These are phyloP conservation scores for Pseudochromis fuscus DNA, from an alignment of 2,797 vertebrate species.

Conservation along the genomic window DNA sequence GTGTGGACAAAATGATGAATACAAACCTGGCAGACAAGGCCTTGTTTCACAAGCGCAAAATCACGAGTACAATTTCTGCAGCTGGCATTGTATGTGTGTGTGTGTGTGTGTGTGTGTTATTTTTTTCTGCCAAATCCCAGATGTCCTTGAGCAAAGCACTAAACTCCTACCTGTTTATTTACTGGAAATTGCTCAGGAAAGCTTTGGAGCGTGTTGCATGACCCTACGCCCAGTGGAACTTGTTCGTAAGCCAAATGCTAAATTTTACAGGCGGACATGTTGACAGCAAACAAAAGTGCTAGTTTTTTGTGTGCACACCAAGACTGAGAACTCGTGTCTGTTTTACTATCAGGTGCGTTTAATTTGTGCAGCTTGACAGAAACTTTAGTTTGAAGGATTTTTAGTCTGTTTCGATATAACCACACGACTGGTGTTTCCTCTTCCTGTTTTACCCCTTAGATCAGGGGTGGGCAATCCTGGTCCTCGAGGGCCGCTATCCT, in stretches of 20 bases:
- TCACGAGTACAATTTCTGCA: constrained; percentile 12
- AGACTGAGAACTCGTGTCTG: neutral
- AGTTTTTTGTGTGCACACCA: neutral
- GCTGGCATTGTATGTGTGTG: neutral
- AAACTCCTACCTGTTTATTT: constrained; percentile 43
- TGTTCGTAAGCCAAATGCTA: constrained; percentile 18
- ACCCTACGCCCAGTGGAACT: neutral
- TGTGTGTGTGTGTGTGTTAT: too few species aligned
- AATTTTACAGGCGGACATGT: constrained; percentile 12
- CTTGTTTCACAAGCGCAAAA: constrained; percentile 18
- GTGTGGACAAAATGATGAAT: constrained; percentile 12
- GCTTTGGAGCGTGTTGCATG: constrained; percentile 15
- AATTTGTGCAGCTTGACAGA: neutral
- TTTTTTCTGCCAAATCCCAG: constrained; percentile 15
- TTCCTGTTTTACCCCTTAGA: too few species aligned
- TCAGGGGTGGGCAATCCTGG: too few species aligned
- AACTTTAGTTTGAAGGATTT: neutral
- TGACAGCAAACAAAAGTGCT: neutral
- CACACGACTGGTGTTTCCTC: neutral
- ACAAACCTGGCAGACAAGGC: neutral
- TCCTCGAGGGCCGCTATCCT: too few species aligned
- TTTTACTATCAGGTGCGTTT: neutral
- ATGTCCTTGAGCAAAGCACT: constrained; percentile 30
- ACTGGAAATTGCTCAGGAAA: constrained; percentile 34
- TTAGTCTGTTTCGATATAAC: neutral